phyloP scores from a whole-genome alignment of 1,140 invertebrate genomes.

The Sminthurides bifidus region DNA sequence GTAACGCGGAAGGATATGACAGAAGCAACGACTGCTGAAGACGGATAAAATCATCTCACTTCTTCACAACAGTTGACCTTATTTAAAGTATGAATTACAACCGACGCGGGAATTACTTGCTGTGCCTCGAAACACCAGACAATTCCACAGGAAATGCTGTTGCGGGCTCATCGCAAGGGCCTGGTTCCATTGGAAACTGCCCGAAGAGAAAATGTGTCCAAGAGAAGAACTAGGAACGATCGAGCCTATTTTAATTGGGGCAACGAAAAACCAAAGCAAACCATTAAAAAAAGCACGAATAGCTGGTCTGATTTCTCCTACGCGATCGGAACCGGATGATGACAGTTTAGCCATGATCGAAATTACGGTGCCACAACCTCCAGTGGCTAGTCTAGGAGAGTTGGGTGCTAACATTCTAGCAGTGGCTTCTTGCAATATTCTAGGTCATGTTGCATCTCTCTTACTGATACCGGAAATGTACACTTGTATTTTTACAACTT shows the following conservation, averaged over 20 bases:
- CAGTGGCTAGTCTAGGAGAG: conserved; percentile 2
- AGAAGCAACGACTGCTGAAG: not conserved
- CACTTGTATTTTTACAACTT: conserved; percentile 22
- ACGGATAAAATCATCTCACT: conserved; percentile 18
- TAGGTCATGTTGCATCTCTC: conserved; percentile 25
- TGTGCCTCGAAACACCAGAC: conserved; percentile 29
- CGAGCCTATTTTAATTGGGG: conserved; percentile 31
- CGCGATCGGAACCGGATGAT: conserved; percentile 19
- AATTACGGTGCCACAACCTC: conserved; percentile 21
- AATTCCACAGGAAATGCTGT: conserved; percentile 8
- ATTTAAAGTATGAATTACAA: conserved; percentile 23
- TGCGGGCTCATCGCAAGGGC: not conserved
- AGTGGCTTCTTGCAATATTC: conserved; percentile 20
- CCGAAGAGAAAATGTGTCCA: not conserved
- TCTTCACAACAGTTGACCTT: conserved; percentile 28
- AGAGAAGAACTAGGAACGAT: conserved; percentile 7
- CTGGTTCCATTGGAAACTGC: not conserved
- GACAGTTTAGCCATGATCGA: conserved; percentile 27
- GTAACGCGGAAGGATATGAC: not conserved
- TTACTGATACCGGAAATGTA: conserved; percentile 20
- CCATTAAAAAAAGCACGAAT: conserved; percentile 57
- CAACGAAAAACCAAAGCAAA: conserved; percentile 32
- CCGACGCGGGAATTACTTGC: conserved; percentile 29
- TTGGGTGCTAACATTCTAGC: not conserved
- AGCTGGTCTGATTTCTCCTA: conserved; percentile 44